A percentile compares a stretch with the other conserved stretches of the same genome.
Evolutionary conservation across 2,888 invertebrate species (phyloP).

Genomic region (Hirtodrosophila trivittata): DNA sequence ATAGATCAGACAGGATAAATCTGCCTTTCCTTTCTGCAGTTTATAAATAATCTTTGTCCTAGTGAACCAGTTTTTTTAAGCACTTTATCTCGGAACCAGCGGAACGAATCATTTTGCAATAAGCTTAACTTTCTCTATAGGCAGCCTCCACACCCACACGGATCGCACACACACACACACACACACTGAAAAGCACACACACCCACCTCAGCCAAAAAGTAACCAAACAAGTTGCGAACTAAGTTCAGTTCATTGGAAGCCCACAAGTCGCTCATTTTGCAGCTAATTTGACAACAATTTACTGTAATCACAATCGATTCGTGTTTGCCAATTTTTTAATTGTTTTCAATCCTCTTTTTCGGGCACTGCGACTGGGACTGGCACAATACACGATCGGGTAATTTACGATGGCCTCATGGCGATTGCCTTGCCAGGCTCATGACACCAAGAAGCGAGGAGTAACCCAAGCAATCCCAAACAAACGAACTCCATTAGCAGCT

Average conservation of each 20-base stretch:
- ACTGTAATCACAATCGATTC: slow-evolving; percentile 82
- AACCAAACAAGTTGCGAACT: slow-evolving; percentile 7
- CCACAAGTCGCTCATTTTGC: slow-evolving; percentile 73
- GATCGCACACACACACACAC: slow-evolving; percentile 21
- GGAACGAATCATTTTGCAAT: slow-evolving; percentile 21
- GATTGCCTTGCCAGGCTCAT: slow-evolving; percentile 72
- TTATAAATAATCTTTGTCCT: slow-evolving; percentile 20
- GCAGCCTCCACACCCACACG: slow-evolving; percentile 14
- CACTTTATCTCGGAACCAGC: slow-evolving; percentile 5
- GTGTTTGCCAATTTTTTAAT: slow-evolving; percentile 83
- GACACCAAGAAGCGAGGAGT: slow-evolving; percentile 52
- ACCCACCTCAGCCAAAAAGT: slow-evolving; percentile 8
- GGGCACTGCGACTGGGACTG: slow-evolving; percentile 27
- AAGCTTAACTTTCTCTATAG: slow-evolving; percentile 63
- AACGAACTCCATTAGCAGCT: slow-evolving; percentile 77
- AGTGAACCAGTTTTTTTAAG: slow-evolving; percentile 36
- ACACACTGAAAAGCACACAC: slow-evolving; percentile 28
- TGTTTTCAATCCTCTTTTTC: slow-evolving; percentile 81
- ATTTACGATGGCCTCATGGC: slow-evolving; percentile 80
- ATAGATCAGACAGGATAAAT: slow-evolving; percentile 11
- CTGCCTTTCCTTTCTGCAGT: not conserved
- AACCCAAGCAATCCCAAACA: slow-evolving; percentile 38
- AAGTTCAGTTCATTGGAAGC: slow-evolving; percentile 15
- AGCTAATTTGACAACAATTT: slow-evolving; percentile 81
- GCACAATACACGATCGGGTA: slow-evolving; percentile 78